Base-by-base conservation (phyloP, 2,888 invertebrate genomes). In the Lithodes maja region DNA sequence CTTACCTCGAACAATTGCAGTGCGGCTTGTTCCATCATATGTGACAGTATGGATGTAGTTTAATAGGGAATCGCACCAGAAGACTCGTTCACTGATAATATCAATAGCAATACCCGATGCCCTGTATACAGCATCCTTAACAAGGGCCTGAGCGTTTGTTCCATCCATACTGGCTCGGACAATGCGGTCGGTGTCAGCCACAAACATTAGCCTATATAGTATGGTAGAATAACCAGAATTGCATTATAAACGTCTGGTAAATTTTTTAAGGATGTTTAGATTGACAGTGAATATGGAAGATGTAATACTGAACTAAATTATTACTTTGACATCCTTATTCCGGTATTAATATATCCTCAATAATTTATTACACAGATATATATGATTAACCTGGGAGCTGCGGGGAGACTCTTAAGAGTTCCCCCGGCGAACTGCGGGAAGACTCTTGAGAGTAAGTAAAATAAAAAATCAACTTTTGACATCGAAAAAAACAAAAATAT, bases 1-100 rank as follows among this genome's bases (percentile, higher is more conserved):
- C 89, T 69, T 50, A 91, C 91, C 91, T 78, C 89, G 80, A 2
- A 91, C 61, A 77, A 91, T 84, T 2, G 88, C 91, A 78, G 88
- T 91, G 49, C 91, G 78, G 49, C 89, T 86, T 69, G 84, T 95
- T 0, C 99, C 99, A 84, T 97, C 96, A 94, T 99, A 99, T 94
- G 99, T 98, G 0, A 98, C 97, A 0, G 98, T 97, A 93, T 99
- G 99, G 92, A 99, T 98, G 93, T 99, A 98, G 94, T 99, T 99
- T 85, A 99, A 94, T 15, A 98, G 94, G 0, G 98, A 97, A 93
- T 99, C 99, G 93, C 99, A 98, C 99, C 99, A 99, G 94, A 97
- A 99, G 5, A 99, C 96, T 83, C 99, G 94, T 93, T 97, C 96
- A 0, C 97, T 96, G 52, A 98, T 96, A n/a, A 97, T 96, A 94